Evolutionary conservation across 2,888 invertebrate species (phyloP), one percentile per base, ranked within the genome.

Genomic region (Plebejus melissa): DNA sequence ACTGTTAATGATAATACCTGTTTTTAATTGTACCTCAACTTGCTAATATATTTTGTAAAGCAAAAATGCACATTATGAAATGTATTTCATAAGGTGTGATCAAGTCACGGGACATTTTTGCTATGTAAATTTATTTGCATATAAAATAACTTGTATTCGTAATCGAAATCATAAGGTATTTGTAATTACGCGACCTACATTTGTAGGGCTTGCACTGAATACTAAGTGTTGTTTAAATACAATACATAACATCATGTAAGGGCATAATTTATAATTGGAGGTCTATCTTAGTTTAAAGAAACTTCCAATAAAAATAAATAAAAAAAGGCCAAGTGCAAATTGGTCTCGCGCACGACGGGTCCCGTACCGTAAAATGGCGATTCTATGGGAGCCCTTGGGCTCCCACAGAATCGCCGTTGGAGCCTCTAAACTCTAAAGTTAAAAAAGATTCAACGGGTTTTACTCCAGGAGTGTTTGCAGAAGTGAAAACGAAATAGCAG

Each of bases 121-220:
- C 50, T 72, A 72, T 72, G 50, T 50, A 32, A 54, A 72, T 72
- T 72, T 72, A 54, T 72, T 72, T 72, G 54, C 72, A 54, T 72
- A 28, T 72, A 50, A 54, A 72, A 72, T 50, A 50, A 50, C 32
- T 32, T 22, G 50, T 50, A 54, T 74, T 46, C n/a, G 60, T 41
- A 65, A 28, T 75, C 46, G 75, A 71, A 77, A 78, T 78, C 32
- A 36, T 72, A 32, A 54, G 50, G 46, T 72, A 50, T 28, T 46
- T 28, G 9, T 46, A 36, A 13, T 28, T 32, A 32, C 28, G 28
- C 50, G 50, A 72, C 72, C 50, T 72, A 72, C 54, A 72, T 72
- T 46, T 36, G 28, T 22, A 22, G 22, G n/a, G 41, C 28, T 71
- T 46, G 46, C 28, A 46, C 32, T 32, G 28, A 28, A 60, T 28